These are phyloP conservation scores for Halesus radiatus DNA, from an alignment of 1,140 invertebrate species.

Conservation along the genomic window DNA sequence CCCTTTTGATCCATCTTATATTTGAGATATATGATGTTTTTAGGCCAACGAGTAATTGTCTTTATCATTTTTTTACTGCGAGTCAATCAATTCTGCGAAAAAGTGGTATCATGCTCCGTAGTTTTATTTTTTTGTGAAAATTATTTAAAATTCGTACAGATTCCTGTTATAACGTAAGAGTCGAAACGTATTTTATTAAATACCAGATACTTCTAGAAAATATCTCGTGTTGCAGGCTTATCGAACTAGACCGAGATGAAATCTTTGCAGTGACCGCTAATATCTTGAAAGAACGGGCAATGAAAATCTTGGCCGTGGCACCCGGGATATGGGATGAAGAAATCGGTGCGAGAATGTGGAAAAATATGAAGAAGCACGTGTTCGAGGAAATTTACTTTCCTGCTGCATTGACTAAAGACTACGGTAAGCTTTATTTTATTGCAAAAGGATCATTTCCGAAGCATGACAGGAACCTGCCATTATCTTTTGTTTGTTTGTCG, in stretches of 20 bases:
- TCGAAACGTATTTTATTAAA: neutral
- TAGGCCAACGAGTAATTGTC: too few species aligned
- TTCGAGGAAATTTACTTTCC: conserved; percentile 97
- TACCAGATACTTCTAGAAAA: neutral
- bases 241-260: conserved; percentile 16
- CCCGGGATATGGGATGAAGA: neutral
- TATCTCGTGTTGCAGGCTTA: neutral
- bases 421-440: neutral
- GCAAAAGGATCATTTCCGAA: neutral
- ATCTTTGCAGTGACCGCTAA: neutral
- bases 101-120: too few species aligned
- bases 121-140: too few species aligned
- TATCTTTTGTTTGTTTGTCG: too few species aligned
- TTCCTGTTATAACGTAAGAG: too few species aligned
- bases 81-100: too few species aligned
- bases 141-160: too few species aligned
- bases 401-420: conserved; percentile 78
- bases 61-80: too few species aligned
- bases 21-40: too few species aligned
- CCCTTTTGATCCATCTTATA: too few species aligned
- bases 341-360: conserved; percentile 88
- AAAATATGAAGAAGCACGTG: conserved; percentile 87
- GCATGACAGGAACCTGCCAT: too few species aligned
- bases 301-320: neutral
- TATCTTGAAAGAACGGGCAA: neutral